These are phyloP conservation scores for Oreochromis tanganicae DNA, from an alignment of 2,113 vertebrate genomes.

Conservation along the genomic window DNA sequence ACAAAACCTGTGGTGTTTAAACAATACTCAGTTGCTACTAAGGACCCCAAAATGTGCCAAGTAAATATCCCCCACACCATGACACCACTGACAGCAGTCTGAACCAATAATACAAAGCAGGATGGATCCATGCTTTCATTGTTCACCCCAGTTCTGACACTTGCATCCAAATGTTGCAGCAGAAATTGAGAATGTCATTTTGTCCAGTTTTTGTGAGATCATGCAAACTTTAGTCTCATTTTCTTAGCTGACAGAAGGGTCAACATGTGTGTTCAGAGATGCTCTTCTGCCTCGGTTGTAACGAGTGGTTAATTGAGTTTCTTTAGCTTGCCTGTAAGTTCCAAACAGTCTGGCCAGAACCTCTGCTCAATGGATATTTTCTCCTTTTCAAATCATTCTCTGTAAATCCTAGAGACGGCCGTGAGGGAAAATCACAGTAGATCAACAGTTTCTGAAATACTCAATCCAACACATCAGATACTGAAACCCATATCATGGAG, in stretches of 20 bases:
- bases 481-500: neutral
- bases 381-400: neutral
- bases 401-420: neutral
- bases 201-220: neutral
- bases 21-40: neutral
- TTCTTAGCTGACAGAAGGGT: neutral
- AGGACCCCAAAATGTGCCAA: neutral
- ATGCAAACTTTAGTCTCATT: neutral
- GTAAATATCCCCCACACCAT: neutral
- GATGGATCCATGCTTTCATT: neutral
- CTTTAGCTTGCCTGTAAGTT: neutral
- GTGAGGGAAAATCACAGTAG: neutral
- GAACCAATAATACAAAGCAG: neutral
- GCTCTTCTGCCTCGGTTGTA: neutral
- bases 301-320: neutral
- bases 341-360: neutral
- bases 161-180: neutral
- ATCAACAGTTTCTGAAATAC: neutral
- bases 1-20: neutral
- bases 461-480: neutral
- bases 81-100: neutral
- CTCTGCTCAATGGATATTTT: neutral
- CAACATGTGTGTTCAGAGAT: neutral
- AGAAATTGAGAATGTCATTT: neutral
- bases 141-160: neutral